These are phyloP conservation scores for Cynoglossus semilaevis DNA, from an alignment of 2,113 vertebrate genomes.

Conservation along the genomic window DNA sequence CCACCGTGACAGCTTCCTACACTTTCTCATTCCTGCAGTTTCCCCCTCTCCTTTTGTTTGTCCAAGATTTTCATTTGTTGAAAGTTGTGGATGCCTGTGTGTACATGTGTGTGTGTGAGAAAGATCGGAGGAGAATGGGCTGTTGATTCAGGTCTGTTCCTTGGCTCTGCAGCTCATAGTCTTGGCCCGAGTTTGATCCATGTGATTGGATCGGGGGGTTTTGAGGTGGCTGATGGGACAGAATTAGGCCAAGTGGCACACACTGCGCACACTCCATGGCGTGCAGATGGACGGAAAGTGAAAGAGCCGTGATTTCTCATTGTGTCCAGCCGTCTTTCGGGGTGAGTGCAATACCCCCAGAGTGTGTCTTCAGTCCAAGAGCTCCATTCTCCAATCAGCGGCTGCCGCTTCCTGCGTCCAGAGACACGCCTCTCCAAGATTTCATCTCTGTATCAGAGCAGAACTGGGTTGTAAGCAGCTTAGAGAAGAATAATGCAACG, in stretches of 20 bases:
- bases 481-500: constrained; percentile 57
- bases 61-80: neutral
- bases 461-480: constrained; percentile 68
- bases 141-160: constrained; percentile 72
- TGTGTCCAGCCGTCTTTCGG: constrained; percentile 72
- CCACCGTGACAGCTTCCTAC: constrained; percentile 2
- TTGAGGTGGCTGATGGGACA: constrained; percentile 75
- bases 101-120: constrained; percentile 25
- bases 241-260: constrained; percentile 76
- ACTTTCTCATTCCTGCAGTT: constrained; percentile 12
- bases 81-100: constrained; percentile 20
- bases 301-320: constrained; percentile 78
- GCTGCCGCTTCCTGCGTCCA: constrained; percentile 68
- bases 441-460: constrained; percentile 62
- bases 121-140: constrained; percentile 70
- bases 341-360: constrained; percentile 64
- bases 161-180: constrained; percentile 67
- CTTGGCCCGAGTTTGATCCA: constrained; percentile 72
- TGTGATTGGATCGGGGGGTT: constrained; percentile 75
- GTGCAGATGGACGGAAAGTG: constrained; percentile 74
- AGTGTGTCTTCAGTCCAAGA: constrained; percentile 67
- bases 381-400: constrained; percentile 71
- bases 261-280: constrained; percentile 67
- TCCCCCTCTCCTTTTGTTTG: constrained; percentile 25
- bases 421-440: constrained; percentile 70